phyloP scores from a whole-genome alignment of 2,113 vertebrate genomes.

The Marcusenius ussheri region DNA sequence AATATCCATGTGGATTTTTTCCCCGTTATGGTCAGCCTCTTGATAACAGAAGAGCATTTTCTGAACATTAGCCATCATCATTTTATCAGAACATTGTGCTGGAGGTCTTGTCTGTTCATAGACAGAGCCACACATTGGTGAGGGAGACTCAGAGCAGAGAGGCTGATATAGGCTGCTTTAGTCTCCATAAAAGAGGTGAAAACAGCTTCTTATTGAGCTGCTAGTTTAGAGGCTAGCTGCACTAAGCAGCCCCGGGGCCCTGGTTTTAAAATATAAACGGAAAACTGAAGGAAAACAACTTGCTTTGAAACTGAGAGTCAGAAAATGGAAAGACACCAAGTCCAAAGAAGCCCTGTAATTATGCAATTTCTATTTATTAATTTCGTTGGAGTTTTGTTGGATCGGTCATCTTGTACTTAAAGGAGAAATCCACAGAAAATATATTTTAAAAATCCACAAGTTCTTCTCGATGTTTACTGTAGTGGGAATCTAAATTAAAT shows the following conservation, averaged over 20 bases:
- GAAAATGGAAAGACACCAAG: not conserved
- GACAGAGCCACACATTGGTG: not conserved
- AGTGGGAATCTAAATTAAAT: not conserved
- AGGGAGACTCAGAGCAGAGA: not conserved
- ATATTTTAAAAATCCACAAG: not conserved
- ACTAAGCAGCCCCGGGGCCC: not conserved
- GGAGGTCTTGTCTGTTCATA: not conserved
- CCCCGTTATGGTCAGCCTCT: not conserved
- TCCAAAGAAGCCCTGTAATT: not conserved
- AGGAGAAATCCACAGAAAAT: not conserved
- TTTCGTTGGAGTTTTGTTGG: not conserved
- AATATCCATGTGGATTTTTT: not conserved
- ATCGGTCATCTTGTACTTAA: not conserved
- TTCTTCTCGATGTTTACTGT: not conserved
- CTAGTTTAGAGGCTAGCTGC: not conserved
- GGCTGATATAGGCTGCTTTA: not conserved
- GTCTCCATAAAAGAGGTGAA: not conserved
- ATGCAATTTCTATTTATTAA: conserved; percentile 6
- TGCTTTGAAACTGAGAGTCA: not conserved
- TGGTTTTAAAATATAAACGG: not conserved
- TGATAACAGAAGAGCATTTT: not conserved
- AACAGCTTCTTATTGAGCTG: not conserved
- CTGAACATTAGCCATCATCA: not conserved
- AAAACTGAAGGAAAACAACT: not conserved
- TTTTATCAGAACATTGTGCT: not conserved